These are phyloP conservation scores for Oreohelix idahoensis DNA, from an alignment of 1,140 invertebrate species.

Conservation along the genomic window DNA sequence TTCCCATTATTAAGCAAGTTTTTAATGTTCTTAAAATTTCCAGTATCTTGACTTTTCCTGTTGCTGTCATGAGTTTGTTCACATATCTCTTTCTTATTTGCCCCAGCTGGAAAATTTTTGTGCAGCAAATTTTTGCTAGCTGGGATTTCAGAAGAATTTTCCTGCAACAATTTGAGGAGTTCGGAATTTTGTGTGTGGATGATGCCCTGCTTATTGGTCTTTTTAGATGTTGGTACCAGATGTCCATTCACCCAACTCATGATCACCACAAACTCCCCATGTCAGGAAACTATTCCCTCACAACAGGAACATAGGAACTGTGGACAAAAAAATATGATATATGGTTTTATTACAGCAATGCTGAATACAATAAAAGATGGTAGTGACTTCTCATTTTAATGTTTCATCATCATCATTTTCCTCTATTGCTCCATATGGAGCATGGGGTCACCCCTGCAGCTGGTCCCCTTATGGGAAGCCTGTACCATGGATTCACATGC, in stretches of 20 bases:
- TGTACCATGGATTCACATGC: too few relatives aligned
- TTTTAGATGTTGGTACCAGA: neutral
- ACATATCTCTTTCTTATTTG: neutral
- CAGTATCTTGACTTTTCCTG: neutral
- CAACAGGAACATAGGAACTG: neutral
- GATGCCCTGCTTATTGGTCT: neutral
- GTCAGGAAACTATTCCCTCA: neutral
- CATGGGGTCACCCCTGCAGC: too few relatives aligned
- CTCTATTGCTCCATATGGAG: too few relatives aligned
- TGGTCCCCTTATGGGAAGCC: too few relatives aligned
- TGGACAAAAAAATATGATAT: neutral
- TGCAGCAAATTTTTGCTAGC: neutral
- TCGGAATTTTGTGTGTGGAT: constrained; percentile 28
- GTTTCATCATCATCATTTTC: too few relatives aligned
- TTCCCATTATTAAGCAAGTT: neutral
- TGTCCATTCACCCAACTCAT: constrained; percentile 3
- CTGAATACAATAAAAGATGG: too few relatives aligned
- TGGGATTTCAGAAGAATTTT: neutral
- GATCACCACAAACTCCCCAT: constrained; percentile 14
- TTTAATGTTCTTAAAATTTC: neutral
- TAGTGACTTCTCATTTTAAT: too few relatives aligned
- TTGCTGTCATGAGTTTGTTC: neutral
- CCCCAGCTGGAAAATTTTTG: neutral
- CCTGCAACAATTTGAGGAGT: constrained; percentile 4
- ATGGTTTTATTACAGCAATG: too few relatives aligned